Evolutionary conservation across 2,797 vertebrate genomes (phyloP).

Genomic region (Mionectes olivaceus): DNA sequence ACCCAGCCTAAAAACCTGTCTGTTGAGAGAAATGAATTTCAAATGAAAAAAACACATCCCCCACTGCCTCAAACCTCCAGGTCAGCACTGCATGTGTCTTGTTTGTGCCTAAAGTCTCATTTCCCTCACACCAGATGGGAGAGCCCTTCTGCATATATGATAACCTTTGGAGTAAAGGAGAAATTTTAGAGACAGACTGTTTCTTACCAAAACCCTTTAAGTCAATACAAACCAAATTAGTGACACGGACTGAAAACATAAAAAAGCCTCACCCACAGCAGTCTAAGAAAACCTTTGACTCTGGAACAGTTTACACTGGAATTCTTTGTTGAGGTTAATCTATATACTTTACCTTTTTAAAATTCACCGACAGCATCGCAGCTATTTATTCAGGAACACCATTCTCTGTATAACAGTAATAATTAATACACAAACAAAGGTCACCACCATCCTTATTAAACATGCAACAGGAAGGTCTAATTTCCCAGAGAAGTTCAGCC

Average conservation of each 20-base stretch:
- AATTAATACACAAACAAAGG: not conserved
- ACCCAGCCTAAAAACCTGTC: not conserved
- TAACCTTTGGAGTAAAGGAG: not conserved
- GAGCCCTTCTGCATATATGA: not conserved
- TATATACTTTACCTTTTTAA: not conserved
- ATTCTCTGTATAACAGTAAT: rapidly evolving
- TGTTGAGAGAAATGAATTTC: not conserved
- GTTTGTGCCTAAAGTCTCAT: not conserved
- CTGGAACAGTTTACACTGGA: not conserved
- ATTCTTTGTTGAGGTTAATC: not conserved
- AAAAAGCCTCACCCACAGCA: not conserved
- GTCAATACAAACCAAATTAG: not conserved
- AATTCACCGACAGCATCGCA: rapidly evolving
- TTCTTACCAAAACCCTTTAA: not conserved
- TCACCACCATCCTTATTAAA: not conserved
- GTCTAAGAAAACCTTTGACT: not conserved
- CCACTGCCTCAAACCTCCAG: not conserved
- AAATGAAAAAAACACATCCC: not conserved
- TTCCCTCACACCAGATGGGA: not conserved
- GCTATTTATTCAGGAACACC: not conserved
- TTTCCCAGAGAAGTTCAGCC: not conserved
- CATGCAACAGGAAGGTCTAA: not conserved
- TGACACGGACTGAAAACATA: not conserved
- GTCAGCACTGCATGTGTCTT: not conserved
- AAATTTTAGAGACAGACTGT: not conserved